These are phyloP conservation scores for Mastacembelus armatus DNA, from an alignment of 2,797 vertebrate genomes.

Conservation along the genomic window DNA sequence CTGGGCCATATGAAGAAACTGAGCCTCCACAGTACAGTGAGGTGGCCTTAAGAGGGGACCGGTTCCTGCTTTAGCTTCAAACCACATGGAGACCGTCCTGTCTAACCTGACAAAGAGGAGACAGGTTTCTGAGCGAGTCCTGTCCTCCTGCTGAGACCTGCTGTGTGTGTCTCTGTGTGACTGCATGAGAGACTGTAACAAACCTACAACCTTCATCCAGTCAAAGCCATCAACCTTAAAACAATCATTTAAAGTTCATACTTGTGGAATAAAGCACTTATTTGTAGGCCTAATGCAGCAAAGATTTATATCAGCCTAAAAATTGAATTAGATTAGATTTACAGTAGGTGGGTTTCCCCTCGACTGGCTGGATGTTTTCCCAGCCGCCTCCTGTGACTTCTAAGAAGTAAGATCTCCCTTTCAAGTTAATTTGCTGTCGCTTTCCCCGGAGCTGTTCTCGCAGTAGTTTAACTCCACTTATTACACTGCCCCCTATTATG, in stretches of 20 bases:
- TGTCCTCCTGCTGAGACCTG: slow-evolving; percentile 10
- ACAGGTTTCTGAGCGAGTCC: slow-evolving; percentile 14
- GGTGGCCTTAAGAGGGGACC: slow-evolving; percentile 49
- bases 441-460: slow-evolving; percentile 53
- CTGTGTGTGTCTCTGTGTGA: neutral
- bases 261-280: slow-evolving; percentile 25
- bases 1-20: slow-evolving; percentile 59
- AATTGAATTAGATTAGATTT: slow-evolving; percentile 41
- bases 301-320: slow-evolving; percentile 38
- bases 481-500: slow-evolving; percentile 45
- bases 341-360: slow-evolving; percentile 46
- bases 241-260: slow-evolving; percentile 8
- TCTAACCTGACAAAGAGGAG: slow-evolving; percentile 40
- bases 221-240: slow-evolving; percentile 15
- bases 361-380: slow-evolving; percentile 62
- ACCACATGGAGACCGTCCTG: slow-evolving; percentile 43
- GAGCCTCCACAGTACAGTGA: slow-evolving; percentile 50
- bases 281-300: slow-evolving; percentile 5
- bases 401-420: slow-evolving; percentile 58
- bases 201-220: neutral
- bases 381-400: slow-evolving; percentile 46
- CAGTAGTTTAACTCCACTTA: slow-evolving; percentile 57
- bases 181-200: neutral
- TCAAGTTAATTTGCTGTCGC: slow-evolving; percentile 64
- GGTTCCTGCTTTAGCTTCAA: slow-evolving; percentile 55